Base-by-base conservation (phyloP, 2,797 vertebrate genomes). In the Salarias fasciatus region DNA sequence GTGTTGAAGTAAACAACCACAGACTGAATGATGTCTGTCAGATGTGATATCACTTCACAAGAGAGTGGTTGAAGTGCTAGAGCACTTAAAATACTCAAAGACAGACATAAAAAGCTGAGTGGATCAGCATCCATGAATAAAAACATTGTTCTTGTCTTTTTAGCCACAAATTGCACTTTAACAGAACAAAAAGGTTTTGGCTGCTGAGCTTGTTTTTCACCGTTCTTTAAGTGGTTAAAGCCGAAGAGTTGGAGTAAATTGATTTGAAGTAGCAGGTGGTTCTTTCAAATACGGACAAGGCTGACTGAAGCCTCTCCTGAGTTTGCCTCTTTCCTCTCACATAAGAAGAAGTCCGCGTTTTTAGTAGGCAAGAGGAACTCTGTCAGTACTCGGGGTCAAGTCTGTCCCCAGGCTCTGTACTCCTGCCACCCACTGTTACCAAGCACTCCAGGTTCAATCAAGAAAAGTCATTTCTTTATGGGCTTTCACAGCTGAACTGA, bases 321-420 rank as follows among this genome's bases (percentile, higher is more conserved):
- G 28, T 66, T 29, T 50, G 8, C 44, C 18, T 33, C 37, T 77
- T 38, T 60, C 61, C 66, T 59, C 58, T 38, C 40, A 64, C 65
- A 38, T 44, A 9, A 8, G 35, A 8, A 37, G 8, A 62, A 38
- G 55, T 72, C 8, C 67, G 73, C 75, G 52, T 80, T 75, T n/a
- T 79, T 38, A 78, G 65, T 28, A 67, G 24, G 13, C 36, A 37
- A 11, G 40, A 6, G 29, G 5, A 41, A 58, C 12, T 54, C 45
- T 64, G 53, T 51, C 30, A 2, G 2, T 11, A 41, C 71, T 59
- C 61, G 1, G 8, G 14, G 37, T n/a, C 5, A 31, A 49, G 44
- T 5, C 2, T 30, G 4, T 72, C 24, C 45, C 38, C 45, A 9
- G 8, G 49, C 45, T 24, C 40, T 24, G 28, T 3, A 6, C 48